Conservation (phyloP, 2,797 vertebrate species). For the Sebastiscus albofasciatus region DNA sequence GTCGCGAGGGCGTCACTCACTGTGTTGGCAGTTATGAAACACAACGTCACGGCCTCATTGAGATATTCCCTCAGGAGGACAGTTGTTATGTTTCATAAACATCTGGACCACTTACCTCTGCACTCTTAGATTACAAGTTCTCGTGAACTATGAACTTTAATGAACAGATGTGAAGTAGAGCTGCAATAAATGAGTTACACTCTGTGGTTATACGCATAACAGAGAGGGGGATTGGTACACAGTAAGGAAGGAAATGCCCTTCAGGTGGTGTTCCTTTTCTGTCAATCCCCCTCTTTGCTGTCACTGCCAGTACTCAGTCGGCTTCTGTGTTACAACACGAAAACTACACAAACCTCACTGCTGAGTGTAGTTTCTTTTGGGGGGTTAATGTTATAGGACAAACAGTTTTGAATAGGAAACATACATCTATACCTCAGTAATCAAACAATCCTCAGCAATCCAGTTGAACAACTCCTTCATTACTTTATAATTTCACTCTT, state of each 20-base stretch:
- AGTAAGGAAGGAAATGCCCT: slow-evolving; percentile 6
- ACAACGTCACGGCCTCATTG: slow-evolving; percentile 39
- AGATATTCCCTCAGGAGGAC: slow-evolving; percentile 27
- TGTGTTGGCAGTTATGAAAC: slow-evolving; percentile 32
- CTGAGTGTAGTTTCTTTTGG: slow-evolving; percentile 48
- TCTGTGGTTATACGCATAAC: slow-evolving; percentile 2
- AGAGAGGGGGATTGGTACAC: background rate
- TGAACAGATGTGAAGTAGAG: slow-evolving; percentile 29
- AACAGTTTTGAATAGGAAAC: slow-evolving; percentile 46
- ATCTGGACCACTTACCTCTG: slow-evolving; percentile 60
- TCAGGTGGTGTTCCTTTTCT: slow-evolving; percentile 24
- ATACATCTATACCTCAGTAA: slow-evolving; percentile 76
- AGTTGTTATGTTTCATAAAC: slow-evolving; percentile 26
- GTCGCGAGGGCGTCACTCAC: background rate
- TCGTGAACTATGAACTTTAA: slow-evolving; percentile 19
- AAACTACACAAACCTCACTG: slow-evolving; percentile 59
- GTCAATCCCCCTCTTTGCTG: background rate
- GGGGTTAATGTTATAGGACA: slow-evolving; percentile 20
- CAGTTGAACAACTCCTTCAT: slow-evolving; percentile 31
- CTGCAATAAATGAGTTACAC: slow-evolving; percentile 31
- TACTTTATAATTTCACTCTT: slow-evolving; percentile 18
- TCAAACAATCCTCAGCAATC: slow-evolving; percentile 65
- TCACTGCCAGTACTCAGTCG: slow-evolving; percentile 8
- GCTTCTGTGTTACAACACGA: slow-evolving; percentile 26
- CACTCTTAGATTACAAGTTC: slow-evolving; percentile 37